phyloP scores from a whole-genome alignment of 1,140 invertebrate genomes.

The Plectrocnemia conspersa region DNA sequence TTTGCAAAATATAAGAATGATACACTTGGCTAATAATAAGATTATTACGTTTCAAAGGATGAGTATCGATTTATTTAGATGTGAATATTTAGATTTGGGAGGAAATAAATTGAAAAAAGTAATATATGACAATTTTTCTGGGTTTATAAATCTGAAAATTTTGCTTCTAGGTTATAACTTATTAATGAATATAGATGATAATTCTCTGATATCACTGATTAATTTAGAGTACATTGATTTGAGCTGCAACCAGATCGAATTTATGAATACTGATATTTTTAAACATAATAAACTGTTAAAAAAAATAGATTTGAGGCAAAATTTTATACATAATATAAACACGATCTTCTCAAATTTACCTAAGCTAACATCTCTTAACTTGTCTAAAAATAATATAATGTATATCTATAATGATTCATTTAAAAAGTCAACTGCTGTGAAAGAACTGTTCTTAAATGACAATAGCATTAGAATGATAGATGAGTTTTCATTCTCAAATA shows the following conservation, averaged over 20 bases:
- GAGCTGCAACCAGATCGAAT: slow-evolving; percentile 6
- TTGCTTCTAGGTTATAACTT: neutral
- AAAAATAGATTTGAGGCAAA: neutral
- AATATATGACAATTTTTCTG: slow-evolving; percentile 7
- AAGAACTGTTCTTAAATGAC: neutral
- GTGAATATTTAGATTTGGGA: slow-evolving; percentile 4
- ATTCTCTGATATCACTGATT: neutral
- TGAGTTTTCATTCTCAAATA: neutral
- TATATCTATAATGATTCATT: slow-evolving; percentile 1
- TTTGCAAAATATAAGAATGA: neutral
- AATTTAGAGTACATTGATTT: slow-evolving; percentile 5
- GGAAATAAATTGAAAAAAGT: slow-evolving; percentile 3
- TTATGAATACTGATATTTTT: neutral
- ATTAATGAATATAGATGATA: neutral
- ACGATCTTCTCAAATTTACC: neutral
- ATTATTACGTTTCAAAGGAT: neutral
- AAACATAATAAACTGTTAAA: neutral
- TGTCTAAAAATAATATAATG: slow-evolving; percentile 10
- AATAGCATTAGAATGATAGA: slow-evolving; percentile 1
- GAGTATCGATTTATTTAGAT: neutral
- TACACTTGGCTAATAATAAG: slow-evolving; percentile 1
- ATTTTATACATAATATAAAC: slow-evolving; percentile 6
- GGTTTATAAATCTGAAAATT: neutral
- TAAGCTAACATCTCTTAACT: neutral
- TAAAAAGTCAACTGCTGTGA: neutral